These are phyloP conservation scores for Leptestheria dahalacensis DNA, from an alignment of 1,140 invertebrate species.

Conservation along the genomic window DNA sequence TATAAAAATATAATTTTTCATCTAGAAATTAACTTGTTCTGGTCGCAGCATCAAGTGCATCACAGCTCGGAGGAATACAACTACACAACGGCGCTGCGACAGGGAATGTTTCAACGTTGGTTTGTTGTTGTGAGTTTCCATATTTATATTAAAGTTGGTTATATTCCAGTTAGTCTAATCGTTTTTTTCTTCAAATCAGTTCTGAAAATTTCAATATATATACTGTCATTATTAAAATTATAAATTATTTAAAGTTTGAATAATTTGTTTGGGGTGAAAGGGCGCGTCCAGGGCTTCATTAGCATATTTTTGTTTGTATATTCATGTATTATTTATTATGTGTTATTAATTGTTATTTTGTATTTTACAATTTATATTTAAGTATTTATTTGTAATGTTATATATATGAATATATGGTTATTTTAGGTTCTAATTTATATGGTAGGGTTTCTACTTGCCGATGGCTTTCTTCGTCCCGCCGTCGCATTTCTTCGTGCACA, in stretches of 20 bases:
- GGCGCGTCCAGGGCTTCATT: background rate
- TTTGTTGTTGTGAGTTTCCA: slow-evolving; percentile 23
- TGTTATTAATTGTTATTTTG: too few relatives aligned
- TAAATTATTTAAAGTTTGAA: background rate
- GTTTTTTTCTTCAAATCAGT: too few relatives aligned
- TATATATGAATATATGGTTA: too few relatives aligned
- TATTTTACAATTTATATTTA: too few relatives aligned
- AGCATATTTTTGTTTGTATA: background rate
- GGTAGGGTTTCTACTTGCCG: slow-evolving; percentile 33
- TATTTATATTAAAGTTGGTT: too few relatives aligned
- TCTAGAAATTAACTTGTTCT: slow-evolving; percentile 32
- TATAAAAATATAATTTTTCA: too few relatives aligned
- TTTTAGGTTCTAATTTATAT: too few relatives aligned
- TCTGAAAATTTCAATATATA: too few relatives aligned
- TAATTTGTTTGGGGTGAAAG: too few relatives aligned
- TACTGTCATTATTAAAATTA: background rate
- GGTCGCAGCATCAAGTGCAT: slow-evolving; percentile 31
- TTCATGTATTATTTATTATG: background rate
- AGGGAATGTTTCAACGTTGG: slow-evolving; percentile 26
- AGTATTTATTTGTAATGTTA: too few relatives aligned
- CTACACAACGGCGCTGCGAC: slow-evolving; percentile 30
- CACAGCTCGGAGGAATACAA: slow-evolving; percentile 27
- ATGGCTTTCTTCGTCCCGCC: slow-evolving; percentile 32
- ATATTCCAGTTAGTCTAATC: too few relatives aligned
- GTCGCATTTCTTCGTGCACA: slow-evolving; percentile 30